These are phyloP conservation scores for Nylanderia fulva DNA, from an alignment of 1,140 invertebrate species.

Conservation along the genomic window DNA sequence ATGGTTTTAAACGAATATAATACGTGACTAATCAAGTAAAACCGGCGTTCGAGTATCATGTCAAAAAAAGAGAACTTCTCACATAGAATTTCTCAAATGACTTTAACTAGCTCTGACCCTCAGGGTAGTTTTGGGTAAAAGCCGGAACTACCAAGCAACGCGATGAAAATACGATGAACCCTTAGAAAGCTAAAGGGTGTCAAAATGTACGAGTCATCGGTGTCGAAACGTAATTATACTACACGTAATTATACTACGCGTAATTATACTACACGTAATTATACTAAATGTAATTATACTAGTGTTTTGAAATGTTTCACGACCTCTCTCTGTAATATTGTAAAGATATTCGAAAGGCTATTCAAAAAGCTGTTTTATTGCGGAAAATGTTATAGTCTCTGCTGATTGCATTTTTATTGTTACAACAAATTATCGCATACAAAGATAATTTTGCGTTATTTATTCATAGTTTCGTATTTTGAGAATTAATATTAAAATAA, in stretches of 20 bases:
- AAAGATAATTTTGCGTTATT: neutral
- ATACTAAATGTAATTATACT: constrained; percentile 28
- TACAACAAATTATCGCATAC: neutral
- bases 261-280: constrained; percentile 39
- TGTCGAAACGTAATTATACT: constrained; percentile 29
- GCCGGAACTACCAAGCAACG: neutral
- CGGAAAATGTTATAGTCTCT: constrained; percentile 18
- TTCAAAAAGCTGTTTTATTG: constrained; percentile 3
- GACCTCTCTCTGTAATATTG: constrained; percentile 39
- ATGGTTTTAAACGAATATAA: constrained; percentile 48
- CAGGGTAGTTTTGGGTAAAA: constrained; percentile 12
- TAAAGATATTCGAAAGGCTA: constrained; percentile 37
- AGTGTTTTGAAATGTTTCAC: constrained; percentile 25
- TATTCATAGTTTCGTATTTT: neutral
- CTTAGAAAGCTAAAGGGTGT: constrained; percentile 16
- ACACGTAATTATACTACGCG: constrained; percentile 29
- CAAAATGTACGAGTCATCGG: constrained; percentile 36
- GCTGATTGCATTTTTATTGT: constrained; percentile 34
- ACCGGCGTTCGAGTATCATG: neutral
- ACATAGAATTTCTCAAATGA: constrained; percentile 34
- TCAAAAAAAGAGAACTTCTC: neutral
- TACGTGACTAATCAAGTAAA: neutral
- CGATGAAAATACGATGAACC: constrained; percentile 29
- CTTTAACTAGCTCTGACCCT: neutral
- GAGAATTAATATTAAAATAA: neutral